A percentile compares a stretch with the other conserved stretches of the same genome.
These are phyloP conservation scores for Netelia virgata DNA, from an alignment of 2,888 invertebrate species.

Conservation along the genomic window DNA sequence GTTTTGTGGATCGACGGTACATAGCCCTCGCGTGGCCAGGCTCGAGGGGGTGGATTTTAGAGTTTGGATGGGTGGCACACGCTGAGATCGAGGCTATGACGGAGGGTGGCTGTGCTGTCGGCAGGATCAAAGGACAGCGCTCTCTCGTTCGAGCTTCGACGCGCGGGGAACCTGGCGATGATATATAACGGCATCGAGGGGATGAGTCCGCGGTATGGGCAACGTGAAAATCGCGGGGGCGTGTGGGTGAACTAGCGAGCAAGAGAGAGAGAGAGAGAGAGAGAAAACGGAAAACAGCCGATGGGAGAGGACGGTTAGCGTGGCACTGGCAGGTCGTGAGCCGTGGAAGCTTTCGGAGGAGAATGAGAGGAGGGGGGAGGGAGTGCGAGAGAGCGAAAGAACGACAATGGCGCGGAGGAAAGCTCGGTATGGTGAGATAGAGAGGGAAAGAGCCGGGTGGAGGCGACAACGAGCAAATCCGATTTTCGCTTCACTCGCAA, in stretches of 20 bases:
- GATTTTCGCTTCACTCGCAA: slow-evolving; percentile 83
- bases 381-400: slow-evolving; percentile 57
- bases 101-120: slow-evolving; percentile 80
- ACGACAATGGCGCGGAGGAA: slow-evolving; percentile 47
- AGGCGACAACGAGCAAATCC: slow-evolving; percentile 85
- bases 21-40: slow-evolving; percentile 63
- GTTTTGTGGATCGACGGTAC: slow-evolving; percentile 69
- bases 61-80: slow-evolving; percentile 67
- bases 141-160: slow-evolving; percentile 79
- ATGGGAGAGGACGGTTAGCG: slow-evolving; percentile 50
- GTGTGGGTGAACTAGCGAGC: slow-evolving; percentile 33
- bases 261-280: slow-evolving; percentile 63
- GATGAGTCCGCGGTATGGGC: slow-evolving; percentile 53
- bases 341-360: slow-evolving; percentile 46
- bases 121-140: slow-evolving; percentile 84
- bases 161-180: slow-evolving; percentile 74
- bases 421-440: slow-evolving; percentile 65
- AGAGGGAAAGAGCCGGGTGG: slow-evolving; percentile 70
- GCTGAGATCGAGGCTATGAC: slow-evolving; percentile 70
- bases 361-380: slow-evolving; percentile 45
- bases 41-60: slow-evolving; percentile 57
- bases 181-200: slow-evolving; percentile 64
- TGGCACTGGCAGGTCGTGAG: slow-evolving; percentile 61
- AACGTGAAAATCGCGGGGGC: slow-evolving; percentile 50
- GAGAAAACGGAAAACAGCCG: slow-evolving; percentile 51